phyloP scores from a whole-genome alignment of 2,113 vertebrate genomes.

The Aepyceros melampus region DNA sequence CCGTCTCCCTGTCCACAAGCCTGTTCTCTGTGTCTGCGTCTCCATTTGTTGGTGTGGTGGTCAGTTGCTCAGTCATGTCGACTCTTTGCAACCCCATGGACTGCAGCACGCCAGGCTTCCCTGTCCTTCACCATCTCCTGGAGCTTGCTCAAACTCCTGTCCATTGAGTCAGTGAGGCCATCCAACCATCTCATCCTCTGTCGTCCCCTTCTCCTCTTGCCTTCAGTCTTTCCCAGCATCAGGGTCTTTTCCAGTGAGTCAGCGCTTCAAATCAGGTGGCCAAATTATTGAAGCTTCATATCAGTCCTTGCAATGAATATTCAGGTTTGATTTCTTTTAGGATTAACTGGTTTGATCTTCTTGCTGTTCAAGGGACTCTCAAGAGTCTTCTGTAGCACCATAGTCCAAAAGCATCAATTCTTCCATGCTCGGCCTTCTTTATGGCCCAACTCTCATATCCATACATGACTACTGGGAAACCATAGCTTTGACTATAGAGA shows the following conservation, averaged over 20 bases:
- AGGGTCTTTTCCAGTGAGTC: not conserved
- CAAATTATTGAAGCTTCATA: not conserved
- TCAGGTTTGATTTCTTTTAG: not conserved
- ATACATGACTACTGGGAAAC: no score
- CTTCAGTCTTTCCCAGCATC: not conserved
- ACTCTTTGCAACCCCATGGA: not conserved
- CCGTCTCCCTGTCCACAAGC: not conserved
- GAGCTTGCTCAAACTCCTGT: not conserved
- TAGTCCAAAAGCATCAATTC: not conserved
- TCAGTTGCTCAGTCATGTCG: not conserved
- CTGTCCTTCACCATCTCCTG: not conserved
- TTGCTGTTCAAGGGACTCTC: not conserved
- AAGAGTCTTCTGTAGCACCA: not conserved
- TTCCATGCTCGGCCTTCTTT: not conserved
- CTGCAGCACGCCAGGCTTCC: not conserved
- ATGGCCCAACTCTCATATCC: no score
- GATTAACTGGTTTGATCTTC: not conserved
- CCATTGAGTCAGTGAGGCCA: not conserved
- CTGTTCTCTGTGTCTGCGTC: not conserved
- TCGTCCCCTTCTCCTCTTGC: not conserved
- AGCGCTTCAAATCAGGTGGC: not conserved
- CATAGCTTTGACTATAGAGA: no score
- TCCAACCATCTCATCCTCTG: not conserved
- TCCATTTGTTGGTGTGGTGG: not conserved
- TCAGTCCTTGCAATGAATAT: not conserved